Conservation (phyloP, 2,888 invertebrate genomes). For the Mimumesa dahlbomi region DNA sequence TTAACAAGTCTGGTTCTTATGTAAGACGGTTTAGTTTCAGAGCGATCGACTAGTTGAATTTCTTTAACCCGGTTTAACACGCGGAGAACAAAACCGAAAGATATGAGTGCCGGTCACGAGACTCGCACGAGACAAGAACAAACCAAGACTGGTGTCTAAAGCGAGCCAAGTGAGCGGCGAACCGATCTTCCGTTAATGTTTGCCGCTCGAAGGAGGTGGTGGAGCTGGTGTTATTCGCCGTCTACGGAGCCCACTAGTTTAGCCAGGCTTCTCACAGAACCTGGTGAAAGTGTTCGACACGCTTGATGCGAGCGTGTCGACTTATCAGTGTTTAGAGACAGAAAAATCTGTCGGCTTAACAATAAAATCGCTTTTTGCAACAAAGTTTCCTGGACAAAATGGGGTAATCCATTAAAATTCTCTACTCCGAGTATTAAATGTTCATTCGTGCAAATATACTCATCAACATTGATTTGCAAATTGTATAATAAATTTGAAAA, state of each 20-base stretch:
- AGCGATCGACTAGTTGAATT: too few species aligned
- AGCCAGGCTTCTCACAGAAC: constrained; percentile 43
- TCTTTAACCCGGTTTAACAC: not conserved
- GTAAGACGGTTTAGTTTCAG: too few species aligned
- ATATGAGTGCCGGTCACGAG: constrained; percentile 23
- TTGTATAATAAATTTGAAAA: too few species aligned
- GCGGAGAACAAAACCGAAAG: not conserved
- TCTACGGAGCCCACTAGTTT: constrained; percentile 40
- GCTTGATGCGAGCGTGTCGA: constrained; percentile 1
- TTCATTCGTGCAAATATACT: too few species aligned
- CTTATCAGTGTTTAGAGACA: not conserved
- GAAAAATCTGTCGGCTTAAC: not conserved
- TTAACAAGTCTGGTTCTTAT: too few species aligned
- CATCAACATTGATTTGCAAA: too few species aligned
- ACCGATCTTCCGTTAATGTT: constrained; percentile 56
- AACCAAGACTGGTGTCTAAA: constrained; percentile 51
- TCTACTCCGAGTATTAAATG: too few species aligned
- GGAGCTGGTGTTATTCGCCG: constrained; percentile 45
- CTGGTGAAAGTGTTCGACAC: constrained; percentile 58
- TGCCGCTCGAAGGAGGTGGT: constrained; percentile 40
- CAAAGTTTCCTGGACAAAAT: too few species aligned
- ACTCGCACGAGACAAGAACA: constrained; percentile 34
- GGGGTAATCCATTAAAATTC: too few species aligned
- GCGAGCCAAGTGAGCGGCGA: constrained; percentile 54
- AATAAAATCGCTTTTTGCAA: too few species aligned